Conservation (phyloP, 2,888 invertebrate species). For the Synergus umbraculus region DNA sequence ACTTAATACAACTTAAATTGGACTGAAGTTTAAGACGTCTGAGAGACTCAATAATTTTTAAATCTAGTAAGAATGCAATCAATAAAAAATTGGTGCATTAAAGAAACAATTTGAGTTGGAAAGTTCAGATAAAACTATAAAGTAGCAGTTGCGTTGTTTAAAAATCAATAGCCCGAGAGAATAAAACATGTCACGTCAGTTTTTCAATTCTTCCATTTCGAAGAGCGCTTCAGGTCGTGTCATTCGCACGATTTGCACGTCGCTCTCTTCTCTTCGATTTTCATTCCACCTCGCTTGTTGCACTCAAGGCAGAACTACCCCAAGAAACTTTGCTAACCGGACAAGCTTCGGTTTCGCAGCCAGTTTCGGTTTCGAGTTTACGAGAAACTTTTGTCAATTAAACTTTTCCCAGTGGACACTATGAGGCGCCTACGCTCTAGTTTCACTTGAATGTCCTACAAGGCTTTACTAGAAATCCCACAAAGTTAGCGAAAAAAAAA, state of each 20-base stretch:
- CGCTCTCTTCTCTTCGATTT: neutral
- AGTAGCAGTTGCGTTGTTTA: neutral
- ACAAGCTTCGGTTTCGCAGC: neutral
- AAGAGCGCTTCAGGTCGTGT: neutral
- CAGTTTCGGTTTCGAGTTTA: too few relatives aligned
- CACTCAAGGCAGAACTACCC: neutral
- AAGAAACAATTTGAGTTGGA: too few relatives aligned
- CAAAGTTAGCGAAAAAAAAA: neutral
- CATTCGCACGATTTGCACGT: conserved; percentile 12
- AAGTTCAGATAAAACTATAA: too few relatives aligned
- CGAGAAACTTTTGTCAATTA: conserved; percentile 14
- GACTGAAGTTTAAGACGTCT: too few relatives aligned
- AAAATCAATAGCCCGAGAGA: neutral
- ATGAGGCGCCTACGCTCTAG: neutral
- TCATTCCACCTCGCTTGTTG: conserved; percentile 4
- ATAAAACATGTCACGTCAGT: conserved; percentile 9
- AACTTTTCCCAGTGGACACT: conserved; percentile 9
- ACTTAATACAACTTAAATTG: too few relatives aligned
- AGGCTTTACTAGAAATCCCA: neutral
- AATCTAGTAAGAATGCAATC: too few relatives aligned
- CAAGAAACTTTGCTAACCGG: conserved; percentile 11
- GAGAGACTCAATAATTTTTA: too few relatives aligned
- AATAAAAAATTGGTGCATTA: too few relatives aligned
- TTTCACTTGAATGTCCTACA: neutral
- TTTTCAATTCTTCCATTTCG: neutral